Evolutionary conservation across 2,113 vertebrate genomes (phyloP).

Genomic region (Alethe castanea): DNA sequence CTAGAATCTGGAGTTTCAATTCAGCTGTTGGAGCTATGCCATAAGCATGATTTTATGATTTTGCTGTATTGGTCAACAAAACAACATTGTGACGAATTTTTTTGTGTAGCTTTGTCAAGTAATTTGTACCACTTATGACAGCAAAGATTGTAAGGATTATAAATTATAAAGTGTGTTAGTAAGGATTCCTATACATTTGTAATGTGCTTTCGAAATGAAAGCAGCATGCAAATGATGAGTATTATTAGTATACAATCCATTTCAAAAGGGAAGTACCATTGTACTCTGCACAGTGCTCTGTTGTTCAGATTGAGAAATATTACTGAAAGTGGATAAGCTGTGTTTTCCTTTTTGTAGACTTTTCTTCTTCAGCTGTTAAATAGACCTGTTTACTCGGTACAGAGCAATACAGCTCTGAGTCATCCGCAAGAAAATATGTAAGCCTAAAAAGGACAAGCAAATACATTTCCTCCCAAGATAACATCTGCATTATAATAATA

Average conservation of each 20-base stretch:
- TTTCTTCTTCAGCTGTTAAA: not conserved
- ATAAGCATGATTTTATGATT: not conserved
- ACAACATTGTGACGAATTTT: not conserved
- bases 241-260: constrained; percentile 22
- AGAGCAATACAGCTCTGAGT: not conserved
- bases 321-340: constrained; percentile 1
- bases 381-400: not conserved
- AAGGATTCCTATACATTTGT: constrained; percentile 10
- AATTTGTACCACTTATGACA: not conserved
- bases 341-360: not conserved
- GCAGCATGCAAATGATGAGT: constrained; percentile 13
- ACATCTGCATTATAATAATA: not conserved
- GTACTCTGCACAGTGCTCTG: not conserved
- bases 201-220: constrained; percentile 28
- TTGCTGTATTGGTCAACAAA: not conserved
- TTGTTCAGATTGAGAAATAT: constrained; percentile 35
- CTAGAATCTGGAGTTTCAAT: not conserved
- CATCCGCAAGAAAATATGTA: not conserved
- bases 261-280: constrained; percentile 11
- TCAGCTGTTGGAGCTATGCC: not conserved
- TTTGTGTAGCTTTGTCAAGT: not conserved
- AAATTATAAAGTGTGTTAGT: not conserved
- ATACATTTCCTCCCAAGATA: not conserved
- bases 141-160: constrained; percentile 6
- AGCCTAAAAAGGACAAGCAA: not conserved